These are phyloP conservation scores for Gymnocephalus cernua DNA, from an alignment of 2,113 vertebrate genomes.

Conservation along the genomic window DNA sequence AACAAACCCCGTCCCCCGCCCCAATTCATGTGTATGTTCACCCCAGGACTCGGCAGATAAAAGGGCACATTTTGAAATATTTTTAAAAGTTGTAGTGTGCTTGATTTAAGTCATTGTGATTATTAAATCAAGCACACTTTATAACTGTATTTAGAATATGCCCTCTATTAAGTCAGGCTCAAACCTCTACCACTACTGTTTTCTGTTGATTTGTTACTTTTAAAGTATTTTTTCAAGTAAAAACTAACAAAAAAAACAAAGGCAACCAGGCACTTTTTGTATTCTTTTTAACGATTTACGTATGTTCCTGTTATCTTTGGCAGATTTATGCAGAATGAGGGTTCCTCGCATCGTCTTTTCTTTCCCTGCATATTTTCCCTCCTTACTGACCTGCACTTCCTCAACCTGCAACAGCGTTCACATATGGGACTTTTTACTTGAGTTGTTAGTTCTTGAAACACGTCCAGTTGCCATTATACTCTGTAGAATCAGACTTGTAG, in stretches of 20 bases:
- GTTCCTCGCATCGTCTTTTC: slow-evolving; percentile 13
- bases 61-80: slow-evolving; percentile 30
- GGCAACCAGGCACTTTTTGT: slow-evolving; percentile 74
- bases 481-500: neutral
- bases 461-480: neutral
- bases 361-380: slow-evolving; percentile 10
- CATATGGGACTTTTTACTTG: neutral
- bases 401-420: neutral
- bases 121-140: neutral
- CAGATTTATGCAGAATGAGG: slow-evolving; percentile 14
- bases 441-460: neutral
- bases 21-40: slow-evolving; percentile 12
- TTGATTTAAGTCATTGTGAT: neutral
- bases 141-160: neutral
- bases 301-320: slow-evolving; percentile 28
- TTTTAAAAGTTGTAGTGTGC: neutral
- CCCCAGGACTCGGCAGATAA: neutral
- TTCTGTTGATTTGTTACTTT: slow-evolving; percentile 87
- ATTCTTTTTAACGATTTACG: slow-evolving; percentile 64
- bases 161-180: slow-evolving; percentile 10
- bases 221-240: slow-evolving; percentile 90
- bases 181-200: slow-evolving; percentile 58
- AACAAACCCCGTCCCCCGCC: neutral
- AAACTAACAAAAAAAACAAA: slow-evolving; percentile 80
- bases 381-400: neutral